These are phyloP conservation scores for Rana temporaria DNA, from an alignment of 2,113 vertebrate genomes.

Conservation along the genomic window DNA sequence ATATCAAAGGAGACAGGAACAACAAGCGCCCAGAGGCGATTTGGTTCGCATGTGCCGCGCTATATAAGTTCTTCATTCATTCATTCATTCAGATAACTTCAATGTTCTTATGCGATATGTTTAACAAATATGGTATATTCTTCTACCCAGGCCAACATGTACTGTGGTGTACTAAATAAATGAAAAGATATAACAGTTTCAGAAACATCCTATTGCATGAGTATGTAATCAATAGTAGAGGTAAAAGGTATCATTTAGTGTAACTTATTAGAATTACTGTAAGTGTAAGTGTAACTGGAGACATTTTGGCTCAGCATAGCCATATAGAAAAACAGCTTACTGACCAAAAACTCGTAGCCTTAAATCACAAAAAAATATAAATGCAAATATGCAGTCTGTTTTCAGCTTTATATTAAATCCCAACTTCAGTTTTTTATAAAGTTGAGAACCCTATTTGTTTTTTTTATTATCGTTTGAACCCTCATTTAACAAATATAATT, in stretches of 20 bases:
- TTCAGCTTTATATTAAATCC: background rate
- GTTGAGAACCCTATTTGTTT: no score
- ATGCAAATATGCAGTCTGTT: background rate
- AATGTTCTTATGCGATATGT: background rate
- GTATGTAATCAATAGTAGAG: background rate
- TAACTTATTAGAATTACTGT: slow-evolving; percentile 9
- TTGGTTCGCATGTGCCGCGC: no score
- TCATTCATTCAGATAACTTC: background rate
- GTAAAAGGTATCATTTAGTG: background rate
- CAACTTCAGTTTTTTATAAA: no score
- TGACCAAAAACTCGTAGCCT: background rate
- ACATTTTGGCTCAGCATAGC: background rate
- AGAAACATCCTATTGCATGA: slow-evolving; percentile 1
- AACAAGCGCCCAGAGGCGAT: no score
- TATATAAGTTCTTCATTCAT: no score
- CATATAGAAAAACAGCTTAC: background rate
- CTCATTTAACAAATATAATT: no score
- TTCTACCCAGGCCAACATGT: background rate
- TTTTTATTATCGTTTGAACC: no score
- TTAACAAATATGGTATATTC: background rate
- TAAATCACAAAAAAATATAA: no score
- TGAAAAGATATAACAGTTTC: slow-evolving; percentile 1
- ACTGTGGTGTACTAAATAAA: background rate
- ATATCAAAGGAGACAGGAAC: no score
- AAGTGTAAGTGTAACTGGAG: slow-evolving; percentile 22